Evolutionary conservation across 2,113 vertebrate genomes (phyloP), one percentile per base, ranked within the genome.

Genomic region (Ibidorhyncha struthersii): DNA sequence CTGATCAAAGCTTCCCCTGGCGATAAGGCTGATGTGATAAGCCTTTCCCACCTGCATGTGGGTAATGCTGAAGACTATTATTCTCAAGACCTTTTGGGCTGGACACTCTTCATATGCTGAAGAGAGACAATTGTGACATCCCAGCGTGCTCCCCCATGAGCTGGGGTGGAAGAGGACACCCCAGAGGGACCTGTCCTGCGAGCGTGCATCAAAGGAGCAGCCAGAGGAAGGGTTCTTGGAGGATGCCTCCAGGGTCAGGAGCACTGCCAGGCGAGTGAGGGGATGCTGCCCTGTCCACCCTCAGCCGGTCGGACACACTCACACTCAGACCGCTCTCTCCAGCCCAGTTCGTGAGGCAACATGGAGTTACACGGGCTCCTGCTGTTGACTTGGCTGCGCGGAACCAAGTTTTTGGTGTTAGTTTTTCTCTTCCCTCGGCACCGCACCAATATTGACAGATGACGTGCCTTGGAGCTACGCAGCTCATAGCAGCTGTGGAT

Each of bases 1-100:
- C 43, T 7, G 69, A 1, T 15, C 7, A 17, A 63, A 56, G 41
- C 41, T 53, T 43, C 25, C 40, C 32, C 27, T 52, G 74, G 14
- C 1, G 3, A 4, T 10, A 9, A 29, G 19, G 69, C 22, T 66
- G 8, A 0, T 4, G 27, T 8, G 11, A 4, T 1, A 10, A n/a
- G 25, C 66, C 45, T 65, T 72, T 47, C 38, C 58, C 56, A 22
- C 23, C 50, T 5, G 10, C 43, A 3, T 1, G 34, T 13, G 63
- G 43, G 5, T 25, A 6, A n/a, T 4, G 41, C 56, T 26, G 19
- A n/a, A 40, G 71, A 36, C 55, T 36, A 0, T 18, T 17, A 1
- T 49, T 34, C 58, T 47, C 11, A 6, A 23, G 43, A 25, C 17
- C 14, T 53, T 65, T 40, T 18, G 78, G 34, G 50, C 34, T 17